Percentiles rank a stretch among this genome's conserved stretches.
These are phyloP conservation scores for Piscicola geometra DNA, from an alignment of 2,888 invertebrate genomes.

Conservation along the genomic window DNA sequence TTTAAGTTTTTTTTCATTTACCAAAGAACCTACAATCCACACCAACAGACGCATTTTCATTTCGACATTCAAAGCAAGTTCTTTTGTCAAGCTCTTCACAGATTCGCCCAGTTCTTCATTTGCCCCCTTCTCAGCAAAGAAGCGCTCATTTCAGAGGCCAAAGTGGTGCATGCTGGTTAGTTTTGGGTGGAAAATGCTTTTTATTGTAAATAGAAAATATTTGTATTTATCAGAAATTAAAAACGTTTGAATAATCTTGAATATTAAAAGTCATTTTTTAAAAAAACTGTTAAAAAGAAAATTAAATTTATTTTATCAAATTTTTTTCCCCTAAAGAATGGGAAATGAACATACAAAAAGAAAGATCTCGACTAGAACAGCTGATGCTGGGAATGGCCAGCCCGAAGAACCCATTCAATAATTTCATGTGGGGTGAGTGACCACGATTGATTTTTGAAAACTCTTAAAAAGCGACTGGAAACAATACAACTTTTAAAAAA, in stretches of 20 bases:
- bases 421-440: slow-evolving; percentile 78
- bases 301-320: too few relatives aligned
- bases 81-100: slow-evolving; percentile 71
- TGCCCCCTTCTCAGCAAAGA: slow-evolving; percentile 77
- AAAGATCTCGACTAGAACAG: slow-evolving; percentile 72
- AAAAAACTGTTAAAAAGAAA: too few relatives aligned
- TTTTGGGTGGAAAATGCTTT: slow-evolving; percentile 11
- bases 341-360: slow-evolving; percentile 72
- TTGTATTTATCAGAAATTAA: too few relatives aligned
- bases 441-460: too few relatives aligned
- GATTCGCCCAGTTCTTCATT: slow-evolving; percentile 83
- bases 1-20: too few relatives aligned
- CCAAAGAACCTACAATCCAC: too few relatives aligned
- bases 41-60: slow-evolving; percentile 74
- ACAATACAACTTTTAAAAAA: too few relatives aligned
- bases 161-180: slow-evolving; percentile 78
- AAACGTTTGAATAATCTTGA: too few relatives aligned
- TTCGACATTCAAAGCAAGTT: slow-evolving; percentile 80
- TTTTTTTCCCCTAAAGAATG: slow-evolving; percentile 73
- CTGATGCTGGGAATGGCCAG: slow-evolving; percentile 68
- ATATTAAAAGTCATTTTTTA: too few relatives aligned
- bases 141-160: slow-evolving; percentile 77
- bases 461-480: too few relatives aligned
- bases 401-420: slow-evolving; percentile 64
- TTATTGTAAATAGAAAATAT: too few relatives aligned